A percentile compares a stretch with the other conserved stretches of the same genome.
Conservation (phyloP, 92 coral and sea anemone species). For the Phymanthus crucifer region DNA sequence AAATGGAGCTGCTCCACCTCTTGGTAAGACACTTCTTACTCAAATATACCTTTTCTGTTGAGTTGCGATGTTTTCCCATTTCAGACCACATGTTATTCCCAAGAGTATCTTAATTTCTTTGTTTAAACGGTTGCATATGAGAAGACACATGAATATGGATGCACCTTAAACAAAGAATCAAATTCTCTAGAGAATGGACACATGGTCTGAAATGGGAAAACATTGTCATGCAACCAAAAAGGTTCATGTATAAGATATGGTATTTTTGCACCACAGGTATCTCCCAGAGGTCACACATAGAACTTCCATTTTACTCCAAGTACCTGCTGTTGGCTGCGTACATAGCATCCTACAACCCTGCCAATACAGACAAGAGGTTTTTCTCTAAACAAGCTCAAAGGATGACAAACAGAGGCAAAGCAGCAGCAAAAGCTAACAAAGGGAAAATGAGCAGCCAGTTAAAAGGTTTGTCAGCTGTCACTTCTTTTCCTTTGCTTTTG, state of each 20-base stretch:
- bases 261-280: constrained; percentile 42
- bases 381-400: constrained; percentile 75
- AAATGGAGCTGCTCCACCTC: background rate
- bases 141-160: too few relatives aligned
- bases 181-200: too few relatives aligned
- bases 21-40: constrained; percentile 6
- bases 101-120: too few relatives aligned
- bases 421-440: constrained; percentile 75
- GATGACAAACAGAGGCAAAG: constrained; percentile 70
- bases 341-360: constrained; percentile 96
- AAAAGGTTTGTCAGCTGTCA: constrained; percentile 56
- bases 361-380: constrained; percentile 87
- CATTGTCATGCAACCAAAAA: background rate
- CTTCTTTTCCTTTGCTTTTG: too few relatives aligned
- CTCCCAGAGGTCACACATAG: constrained; percentile 75
- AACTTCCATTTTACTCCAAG: constrained; percentile 93
- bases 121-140: too few relatives aligned
- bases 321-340: constrained; percentile 88
- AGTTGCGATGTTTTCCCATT: too few relatives aligned
- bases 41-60: too few relatives aligned
- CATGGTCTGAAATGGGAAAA: too few relatives aligned
- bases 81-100: too few relatives aligned
- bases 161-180: too few relatives aligned
- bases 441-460: constrained; percentile 70
- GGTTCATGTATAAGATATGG: background rate